A percentile compares a stretch with the other conserved stretches of the same genome.
Evolutionary conservation across 2,797 vertebrate species (phyloP).

Genomic region (Sylvilagus floridanus): DNA sequence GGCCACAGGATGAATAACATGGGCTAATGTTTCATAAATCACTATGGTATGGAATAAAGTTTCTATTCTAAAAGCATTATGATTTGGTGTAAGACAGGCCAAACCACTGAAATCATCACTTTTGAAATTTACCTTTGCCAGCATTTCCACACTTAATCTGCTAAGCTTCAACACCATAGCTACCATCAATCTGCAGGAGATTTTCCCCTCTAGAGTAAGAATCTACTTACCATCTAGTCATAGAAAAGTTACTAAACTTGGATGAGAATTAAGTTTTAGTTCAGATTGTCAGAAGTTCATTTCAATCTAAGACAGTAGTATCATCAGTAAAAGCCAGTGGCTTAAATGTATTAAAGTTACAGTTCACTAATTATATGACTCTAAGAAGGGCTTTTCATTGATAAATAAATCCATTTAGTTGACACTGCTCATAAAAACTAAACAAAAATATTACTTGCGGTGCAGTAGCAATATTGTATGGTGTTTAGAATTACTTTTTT

Average conservation of each 20-base stretch:
- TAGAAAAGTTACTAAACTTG: neutral
- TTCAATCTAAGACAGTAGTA: neutral
- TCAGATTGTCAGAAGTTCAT: neutral
- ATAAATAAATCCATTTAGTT: neutral
- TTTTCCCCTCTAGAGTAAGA: neutral
- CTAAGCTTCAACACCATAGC: neutral
- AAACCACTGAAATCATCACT: neutral
- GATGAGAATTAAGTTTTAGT: neutral
- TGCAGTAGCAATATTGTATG: neutral
- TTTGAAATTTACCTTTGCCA: neutral
- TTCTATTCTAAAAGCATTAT: conserved; percentile 24
- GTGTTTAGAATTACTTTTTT: neutral
- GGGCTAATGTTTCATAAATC: neutral
- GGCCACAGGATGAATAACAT: neutral
- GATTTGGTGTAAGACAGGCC: neutral
- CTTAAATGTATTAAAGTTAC: neutral
- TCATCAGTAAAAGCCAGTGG: neutral
- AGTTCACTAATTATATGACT: neutral
- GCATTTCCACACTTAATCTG: neutral
- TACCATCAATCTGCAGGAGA: neutral
- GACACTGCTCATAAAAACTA: neutral
- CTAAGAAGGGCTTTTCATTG: neutral
- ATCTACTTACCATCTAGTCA: neutral
- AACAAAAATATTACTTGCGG: neutral
- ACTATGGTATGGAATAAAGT: neutral